Conservation (phyloP, 64 coral and sea anemone genomes). For the Actinia equina region DNA sequence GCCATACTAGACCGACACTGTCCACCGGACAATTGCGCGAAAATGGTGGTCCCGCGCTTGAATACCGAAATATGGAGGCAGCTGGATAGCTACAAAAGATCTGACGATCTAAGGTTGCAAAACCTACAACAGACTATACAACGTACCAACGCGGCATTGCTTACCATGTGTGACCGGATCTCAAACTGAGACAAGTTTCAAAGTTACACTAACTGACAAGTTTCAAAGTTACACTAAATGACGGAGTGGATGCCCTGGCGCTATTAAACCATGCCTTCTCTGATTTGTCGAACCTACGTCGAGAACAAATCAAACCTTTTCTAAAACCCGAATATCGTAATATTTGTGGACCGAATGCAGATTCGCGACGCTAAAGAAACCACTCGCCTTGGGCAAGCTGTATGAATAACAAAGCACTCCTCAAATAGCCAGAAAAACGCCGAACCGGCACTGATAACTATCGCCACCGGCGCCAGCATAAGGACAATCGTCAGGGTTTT, state of each 20-base stretch:
- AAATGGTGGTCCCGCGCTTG: slow-evolving; percentile 1
- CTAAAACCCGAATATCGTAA: slow-evolving; percentile 14
- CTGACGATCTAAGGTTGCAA: background rate
- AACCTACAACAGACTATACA: background rate
- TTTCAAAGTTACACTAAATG: background rate
- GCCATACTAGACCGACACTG: background rate
- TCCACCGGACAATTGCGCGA: slow-evolving; percentile 15
- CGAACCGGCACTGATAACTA: no score
- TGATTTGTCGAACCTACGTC: background rate
- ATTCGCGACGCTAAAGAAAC: slow-evolving; percentile 29
- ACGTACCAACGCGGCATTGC: background rate
- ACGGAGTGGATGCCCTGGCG: slow-evolving; percentile 1
- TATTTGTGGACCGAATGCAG: slow-evolving; percentile 9
- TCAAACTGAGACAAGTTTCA: background rate
- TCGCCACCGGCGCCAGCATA: no score
- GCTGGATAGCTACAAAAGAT: background rate
- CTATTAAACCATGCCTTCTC: slow-evolving; percentile 8
- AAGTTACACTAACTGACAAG: no score
- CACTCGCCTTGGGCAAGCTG: no score
- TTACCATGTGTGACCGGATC: background rate
- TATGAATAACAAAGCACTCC: no score
- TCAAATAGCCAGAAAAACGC: no score
- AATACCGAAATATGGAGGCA: slow-evolving; percentile 28
- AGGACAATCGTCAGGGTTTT: no score
- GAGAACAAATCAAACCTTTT: background rate